phyloP scores from a whole-genome alignment of 2,797 vertebrate genomes.

The Epinephelus coioides region DNA sequence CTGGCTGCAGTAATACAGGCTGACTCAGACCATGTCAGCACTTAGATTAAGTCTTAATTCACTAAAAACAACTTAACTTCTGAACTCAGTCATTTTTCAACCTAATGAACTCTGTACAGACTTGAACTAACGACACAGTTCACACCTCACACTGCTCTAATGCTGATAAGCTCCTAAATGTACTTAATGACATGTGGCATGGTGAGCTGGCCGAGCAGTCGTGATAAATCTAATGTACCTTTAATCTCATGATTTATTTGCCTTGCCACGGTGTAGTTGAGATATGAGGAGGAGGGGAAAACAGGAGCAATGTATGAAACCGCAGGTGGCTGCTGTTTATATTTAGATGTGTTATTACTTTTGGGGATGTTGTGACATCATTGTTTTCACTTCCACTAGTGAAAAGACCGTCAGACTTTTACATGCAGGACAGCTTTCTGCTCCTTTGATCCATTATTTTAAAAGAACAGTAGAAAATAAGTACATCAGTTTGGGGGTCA shows the following conservation, averaged over 20 bases:
- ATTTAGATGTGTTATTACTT: slow-evolving; percentile 4
- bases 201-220: slow-evolving; percentile 17
- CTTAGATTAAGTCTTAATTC: background rate
- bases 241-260: slow-evolving; percentile 55
- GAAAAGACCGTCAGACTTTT: slow-evolving; percentile 12
- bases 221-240: slow-evolving; percentile 51
- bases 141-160: slow-evolving; percentile 14
- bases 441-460: slow-evolving; percentile 46
- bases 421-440: slow-evolving; percentile 2
- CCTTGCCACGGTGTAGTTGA: background rate
- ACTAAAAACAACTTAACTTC: background rate
- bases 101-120: background rate
- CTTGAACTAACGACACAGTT: background rate
- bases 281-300: background rate
- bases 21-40: background rate
- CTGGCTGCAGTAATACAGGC: background rate
- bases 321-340: slow-evolving; percentile 6
- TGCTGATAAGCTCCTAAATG: slow-evolving; percentile 35
- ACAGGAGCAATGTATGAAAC: background rate
- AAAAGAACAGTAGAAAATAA: slow-evolving; percentile 47
- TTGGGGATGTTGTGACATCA: background rate
- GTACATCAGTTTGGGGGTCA: slow-evolving; percentile 63
- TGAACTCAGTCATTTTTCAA: background rate
- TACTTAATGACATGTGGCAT: slow-evolving; percentile 14
- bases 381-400: slow-evolving; percentile 24